phyloP scores from a whole-genome alignment of 1,140 invertebrate species.

The Ceratitis capitata region DNA sequence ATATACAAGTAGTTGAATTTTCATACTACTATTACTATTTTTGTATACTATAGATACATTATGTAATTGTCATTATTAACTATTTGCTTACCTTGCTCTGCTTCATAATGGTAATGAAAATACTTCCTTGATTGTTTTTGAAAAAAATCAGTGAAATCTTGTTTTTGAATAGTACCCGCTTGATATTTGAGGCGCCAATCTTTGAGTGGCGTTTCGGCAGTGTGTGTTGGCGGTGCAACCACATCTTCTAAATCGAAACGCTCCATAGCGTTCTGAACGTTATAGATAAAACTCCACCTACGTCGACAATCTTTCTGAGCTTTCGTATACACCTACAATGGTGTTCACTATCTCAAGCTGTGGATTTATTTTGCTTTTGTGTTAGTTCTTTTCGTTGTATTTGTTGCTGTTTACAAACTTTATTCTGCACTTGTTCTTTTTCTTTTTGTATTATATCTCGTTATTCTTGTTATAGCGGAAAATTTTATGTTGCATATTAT shows the following conservation, averaged over 20 bases:
- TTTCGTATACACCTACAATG: neutral
- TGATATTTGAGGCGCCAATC: conserved; percentile 60
- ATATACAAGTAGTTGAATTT: too few relatives aligned
- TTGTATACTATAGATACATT: too few relatives aligned
- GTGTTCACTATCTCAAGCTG: neutral
- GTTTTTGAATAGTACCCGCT: conserved; percentile 52
- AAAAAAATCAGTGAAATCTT: conserved; percentile 58
- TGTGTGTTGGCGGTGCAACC: conserved; percentile 50
- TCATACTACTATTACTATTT: too few relatives aligned
- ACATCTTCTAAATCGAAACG: conserved; percentile 62
- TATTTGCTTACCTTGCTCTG: conserved; percentile 54
- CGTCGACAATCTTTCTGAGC: neutral
- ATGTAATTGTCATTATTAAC: too few relatives aligned
- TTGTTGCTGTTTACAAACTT: neutral
- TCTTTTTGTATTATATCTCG: neutral
- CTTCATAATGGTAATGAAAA: conserved; percentile 55
- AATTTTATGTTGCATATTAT: conserved; percentile 23
- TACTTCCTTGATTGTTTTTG: conserved; percentile 56
- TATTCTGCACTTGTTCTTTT: neutral
- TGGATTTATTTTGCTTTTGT: conserved; percentile 17
- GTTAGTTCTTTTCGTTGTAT: conserved; percentile 17
- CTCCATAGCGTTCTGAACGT: conserved; percentile 49
- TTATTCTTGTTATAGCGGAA: neutral
- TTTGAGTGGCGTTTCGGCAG: conserved; percentile 56
- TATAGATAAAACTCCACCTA: neutral